phyloP scores from a whole-genome alignment of 2,113 vertebrate species.

The Anhinga anhinga region DNA sequence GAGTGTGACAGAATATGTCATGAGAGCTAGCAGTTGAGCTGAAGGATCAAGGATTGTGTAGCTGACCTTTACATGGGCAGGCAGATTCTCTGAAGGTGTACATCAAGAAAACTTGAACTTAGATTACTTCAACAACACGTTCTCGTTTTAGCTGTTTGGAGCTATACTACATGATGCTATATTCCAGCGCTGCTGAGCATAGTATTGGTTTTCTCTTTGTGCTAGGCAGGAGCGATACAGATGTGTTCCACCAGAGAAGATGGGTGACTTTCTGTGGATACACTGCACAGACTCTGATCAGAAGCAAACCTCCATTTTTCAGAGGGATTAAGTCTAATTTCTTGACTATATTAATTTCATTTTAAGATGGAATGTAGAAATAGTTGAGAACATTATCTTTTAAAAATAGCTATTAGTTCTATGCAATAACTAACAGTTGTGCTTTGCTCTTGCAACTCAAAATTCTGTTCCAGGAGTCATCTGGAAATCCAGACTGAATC shows the following conservation, averaged over 20 bases:
- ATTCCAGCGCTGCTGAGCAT: not conserved
- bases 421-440: not conserved
- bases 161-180: not conserved
- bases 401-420: not conserved
- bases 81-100: not conserved
- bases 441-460: not conserved
- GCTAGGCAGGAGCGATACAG: not conserved
- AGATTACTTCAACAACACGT: not conserved
- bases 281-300: not conserved
- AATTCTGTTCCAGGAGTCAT: not conserved
- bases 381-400: not conserved
- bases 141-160: not conserved
- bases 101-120: not conserved
- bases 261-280: not conserved
- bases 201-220: not conserved
- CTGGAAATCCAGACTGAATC: not conserved
- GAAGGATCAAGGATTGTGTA: not conserved
- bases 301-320: not conserved
- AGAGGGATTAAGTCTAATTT: not conserved
- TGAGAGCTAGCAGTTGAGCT: not conserved
- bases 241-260: not conserved
- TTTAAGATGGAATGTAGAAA: not conserved
- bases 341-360: not conserved
- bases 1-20: not conserved
- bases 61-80: not conserved